These are phyloP conservation scores for Drosophila atripex DNA, from an alignment of 2,888 invertebrate genomes.

Conservation along the genomic window DNA sequence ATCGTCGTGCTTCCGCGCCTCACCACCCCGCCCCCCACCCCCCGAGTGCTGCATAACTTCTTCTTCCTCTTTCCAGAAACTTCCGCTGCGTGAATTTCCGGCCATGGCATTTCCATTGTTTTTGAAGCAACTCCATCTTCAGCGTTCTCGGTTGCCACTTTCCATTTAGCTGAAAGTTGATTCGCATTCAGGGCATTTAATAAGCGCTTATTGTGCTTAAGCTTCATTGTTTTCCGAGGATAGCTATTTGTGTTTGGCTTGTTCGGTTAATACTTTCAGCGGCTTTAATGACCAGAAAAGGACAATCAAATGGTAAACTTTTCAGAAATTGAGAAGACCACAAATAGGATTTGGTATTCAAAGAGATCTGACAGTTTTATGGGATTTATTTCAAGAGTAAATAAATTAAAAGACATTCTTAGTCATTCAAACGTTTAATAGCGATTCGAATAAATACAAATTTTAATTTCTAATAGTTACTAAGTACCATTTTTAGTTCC, in stretches of 20 bases:
- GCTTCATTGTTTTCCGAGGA: constrained; percentile 63
- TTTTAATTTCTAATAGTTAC: too few relatives aligned
- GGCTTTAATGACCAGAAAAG: constrained; percentile 25
- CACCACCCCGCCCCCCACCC: not conserved
- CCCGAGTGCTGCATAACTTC: constrained; percentile 16
- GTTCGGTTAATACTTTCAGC: constrained; percentile 34
- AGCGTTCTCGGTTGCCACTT: constrained; percentile 58
- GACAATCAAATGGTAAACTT: constrained; percentile 30
- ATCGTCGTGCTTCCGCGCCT: not conserved
- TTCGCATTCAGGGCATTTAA: constrained; percentile 75
- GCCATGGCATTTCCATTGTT: constrained; percentile 66
- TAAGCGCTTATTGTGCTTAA: constrained; percentile 78
- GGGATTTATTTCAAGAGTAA: not conserved
- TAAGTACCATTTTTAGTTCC: too few relatives aligned
- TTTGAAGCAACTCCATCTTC: constrained; percentile 28
- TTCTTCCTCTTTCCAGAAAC: constrained; percentile 34
- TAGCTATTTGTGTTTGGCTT: constrained; percentile 35
- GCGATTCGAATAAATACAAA: too few relatives aligned
- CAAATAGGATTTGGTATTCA: constrained; percentile 12
- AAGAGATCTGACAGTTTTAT: constrained; percentile 1
- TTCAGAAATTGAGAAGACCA: constrained; percentile 8
- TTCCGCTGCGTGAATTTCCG: constrained; percentile 66
- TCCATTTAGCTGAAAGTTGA: constrained; percentile 75
- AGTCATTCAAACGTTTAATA: too few relatives aligned
- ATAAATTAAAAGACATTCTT: too few relatives aligned